Evolutionary conservation across 2,888 invertebrate genomes (phyloP), one percentile per base, ranked within the genome.

Genomic region (Acronicta psi): DNA sequence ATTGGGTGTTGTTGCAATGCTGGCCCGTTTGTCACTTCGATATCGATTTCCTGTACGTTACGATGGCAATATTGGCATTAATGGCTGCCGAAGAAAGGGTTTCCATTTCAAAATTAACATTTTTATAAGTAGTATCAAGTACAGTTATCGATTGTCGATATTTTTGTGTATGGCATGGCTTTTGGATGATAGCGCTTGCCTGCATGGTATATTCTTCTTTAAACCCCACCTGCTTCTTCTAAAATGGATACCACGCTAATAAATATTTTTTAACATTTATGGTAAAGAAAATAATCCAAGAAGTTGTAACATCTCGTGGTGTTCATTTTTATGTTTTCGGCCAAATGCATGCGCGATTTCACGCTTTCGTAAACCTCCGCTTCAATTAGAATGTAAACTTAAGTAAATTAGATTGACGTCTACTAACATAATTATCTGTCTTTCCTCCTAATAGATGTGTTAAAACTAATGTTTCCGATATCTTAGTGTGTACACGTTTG

Each of bases 21-120:
- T 89, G 87, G 84, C 86, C 89, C 88, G 86, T 87, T 79, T 89
- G 81, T 86, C 87, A 88, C 86, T 87, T 92, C 93, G 93, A 92
- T 92, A 92, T 91, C 86, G 86, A 84, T 85, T 88, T 84, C 83
- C 89, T 90, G 88, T 88, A 88, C 88, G 80, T 79, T 77, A 77
- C 80, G 75, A 83, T 79, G 79, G 77, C 59, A 70, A 76, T 80
- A 89, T 92, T 92, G 90, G 92, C 92, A 85, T 91, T 88, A 91
- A 93, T 93, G 94, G 93, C 91, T 89, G 94, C 93, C 89, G 89
- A 86, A 76, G 93, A 93, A 93, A 92, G 93, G 86, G 87, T 90
- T 92, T 87, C 93, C 83, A 75, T 87, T 88, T 87, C 82, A 84
- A 91, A 92, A 91, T 86, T 90, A 85, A 78, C 82, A 81, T 80